Base-by-base conservation (phyloP, 2,797 vertebrate species). In the Thaleichthys pacificus region DNA sequence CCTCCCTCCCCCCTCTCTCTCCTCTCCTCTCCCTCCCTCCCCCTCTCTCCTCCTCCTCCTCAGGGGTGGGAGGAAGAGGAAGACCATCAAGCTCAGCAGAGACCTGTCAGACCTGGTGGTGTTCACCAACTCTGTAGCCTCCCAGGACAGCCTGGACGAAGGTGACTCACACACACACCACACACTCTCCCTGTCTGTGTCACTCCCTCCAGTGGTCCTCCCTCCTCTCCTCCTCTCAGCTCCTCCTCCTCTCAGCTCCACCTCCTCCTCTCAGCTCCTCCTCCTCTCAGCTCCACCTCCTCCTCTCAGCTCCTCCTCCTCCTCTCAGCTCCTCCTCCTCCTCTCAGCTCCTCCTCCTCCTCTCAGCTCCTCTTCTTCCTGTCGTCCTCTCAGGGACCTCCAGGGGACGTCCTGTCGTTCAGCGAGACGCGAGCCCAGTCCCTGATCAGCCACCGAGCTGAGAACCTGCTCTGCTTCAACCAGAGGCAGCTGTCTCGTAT, bases 51-150 rank as follows among this genome's bases (percentile, higher is more conserved):
- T 64, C 38, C 47, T 77, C 22, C 35, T 8, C 35, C 6, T 38
- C 80, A 97, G 98, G 84, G 84, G 93, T 71, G 93, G 92, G 47
- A 93, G 94, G 51, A 94, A 96, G 76, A 94, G 96, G 85, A 99
- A 95, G 88, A 99, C 98, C 0, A 97, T 98, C 93, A 97, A 99
- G 82, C 93, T 99, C 72, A 99, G 97, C 69, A 92, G 98, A 77
- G 98, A 97, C 75, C 93, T 99, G 35, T 99, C 98, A 0, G 96
- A 98, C 80, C 87, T 99, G 61, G 98, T 99, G 79, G 93, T 98
- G 49, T 97, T 97, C 85, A 98, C 96, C 3, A 99, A 98, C 86
- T 98, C 98, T 0, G 95, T 99, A 77, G 94, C 95, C 12, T 96
- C 96, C 11, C 98, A 97, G 84, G 97, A 97, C 73, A 94, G 96